Percentiles rank a stretch among this genome's conserved stretches.
phyloP scores from a whole-genome alignment of 2,113 vertebrate species.

The Craseonycteris thonglongyai region DNA sequence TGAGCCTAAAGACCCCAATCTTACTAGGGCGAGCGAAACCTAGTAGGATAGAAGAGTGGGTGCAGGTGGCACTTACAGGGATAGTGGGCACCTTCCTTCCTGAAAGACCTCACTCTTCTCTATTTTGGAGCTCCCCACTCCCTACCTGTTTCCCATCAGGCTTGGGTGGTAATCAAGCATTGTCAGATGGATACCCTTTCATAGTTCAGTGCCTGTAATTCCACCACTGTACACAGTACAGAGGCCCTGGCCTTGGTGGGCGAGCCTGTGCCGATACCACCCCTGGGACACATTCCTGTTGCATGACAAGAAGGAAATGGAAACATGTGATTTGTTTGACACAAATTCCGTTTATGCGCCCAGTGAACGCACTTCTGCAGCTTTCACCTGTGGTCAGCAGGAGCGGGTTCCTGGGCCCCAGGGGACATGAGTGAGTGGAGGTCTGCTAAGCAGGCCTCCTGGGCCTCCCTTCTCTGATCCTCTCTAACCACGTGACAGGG shows the following conservation, averaged over 20 bases:
- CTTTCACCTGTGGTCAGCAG: background rate
- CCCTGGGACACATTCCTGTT: background rate
- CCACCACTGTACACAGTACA: too few relatives aligned
- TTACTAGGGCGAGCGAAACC: background rate
- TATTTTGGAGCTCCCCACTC: background rate
- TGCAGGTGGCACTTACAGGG: background rate
- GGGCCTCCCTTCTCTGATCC: background rate
- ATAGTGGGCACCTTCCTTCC: background rate
- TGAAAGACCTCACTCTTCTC: background rate
- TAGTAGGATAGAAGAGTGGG: background rate
- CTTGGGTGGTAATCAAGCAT: background rate
- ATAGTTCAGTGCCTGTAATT: background rate
- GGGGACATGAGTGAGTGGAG: fast-evolving
- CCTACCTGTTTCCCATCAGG: background rate
- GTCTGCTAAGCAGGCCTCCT: background rate
- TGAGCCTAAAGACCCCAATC: background rate
- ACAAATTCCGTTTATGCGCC: background rate
- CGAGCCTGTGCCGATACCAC: background rate
- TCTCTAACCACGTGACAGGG: background rate
- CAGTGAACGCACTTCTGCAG: background rate
- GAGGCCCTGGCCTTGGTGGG: background rate
- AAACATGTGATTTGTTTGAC: too few relatives aligned
- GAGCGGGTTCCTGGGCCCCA: background rate
- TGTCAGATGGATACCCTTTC: background rate
- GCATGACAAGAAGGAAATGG: background rate